Conservation (phyloP, 1,140 invertebrate genomes). For the Scaptomyza montana region DNA sequence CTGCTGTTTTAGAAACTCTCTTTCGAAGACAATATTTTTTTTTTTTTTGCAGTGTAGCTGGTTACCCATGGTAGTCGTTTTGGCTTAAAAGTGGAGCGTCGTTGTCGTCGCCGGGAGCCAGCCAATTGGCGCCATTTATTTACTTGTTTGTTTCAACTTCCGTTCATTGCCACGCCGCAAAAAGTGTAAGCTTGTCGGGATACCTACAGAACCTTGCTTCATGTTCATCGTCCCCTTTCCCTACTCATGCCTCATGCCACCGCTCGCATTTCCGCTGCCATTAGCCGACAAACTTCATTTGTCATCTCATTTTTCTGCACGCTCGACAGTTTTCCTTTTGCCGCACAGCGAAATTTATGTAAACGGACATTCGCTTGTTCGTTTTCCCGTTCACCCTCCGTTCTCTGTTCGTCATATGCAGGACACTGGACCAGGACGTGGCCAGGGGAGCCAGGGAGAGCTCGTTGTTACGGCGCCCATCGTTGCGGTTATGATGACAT, state of each 20-base stretch:
- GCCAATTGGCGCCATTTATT: conserved; percentile 82
- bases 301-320: conserved; percentile 81
- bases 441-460: neutral
- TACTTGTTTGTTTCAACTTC: conserved; percentile 83
- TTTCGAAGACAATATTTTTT: neutral
- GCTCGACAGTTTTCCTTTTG: conserved; percentile 77
- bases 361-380: conserved; percentile 77
- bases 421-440: conserved; percentile 36
- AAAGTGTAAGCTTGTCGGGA: conserved; percentile 69
- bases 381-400: conserved; percentile 6
- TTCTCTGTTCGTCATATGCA: conserved; percentile 19
- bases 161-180: conserved; percentile 81
- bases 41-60: neutral
- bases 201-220: conserved; percentile 55
- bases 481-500: conserved; percentile 80
- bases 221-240: neutral
- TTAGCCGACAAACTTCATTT: conserved; percentile 82
- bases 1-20: no score
- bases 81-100: neutral
- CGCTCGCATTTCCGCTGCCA: conserved; percentile 75
- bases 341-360: conserved; percentile 75
- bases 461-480: conserved; percentile 43
- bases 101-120: conserved; percentile 14
- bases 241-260: neutral
- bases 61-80: neutral